Evolutionary conservation across 1,140 invertebrate genomes (phyloP), one percentile per base, ranked within the genome.

Genomic region (Bombyx mandarina): DNA sequence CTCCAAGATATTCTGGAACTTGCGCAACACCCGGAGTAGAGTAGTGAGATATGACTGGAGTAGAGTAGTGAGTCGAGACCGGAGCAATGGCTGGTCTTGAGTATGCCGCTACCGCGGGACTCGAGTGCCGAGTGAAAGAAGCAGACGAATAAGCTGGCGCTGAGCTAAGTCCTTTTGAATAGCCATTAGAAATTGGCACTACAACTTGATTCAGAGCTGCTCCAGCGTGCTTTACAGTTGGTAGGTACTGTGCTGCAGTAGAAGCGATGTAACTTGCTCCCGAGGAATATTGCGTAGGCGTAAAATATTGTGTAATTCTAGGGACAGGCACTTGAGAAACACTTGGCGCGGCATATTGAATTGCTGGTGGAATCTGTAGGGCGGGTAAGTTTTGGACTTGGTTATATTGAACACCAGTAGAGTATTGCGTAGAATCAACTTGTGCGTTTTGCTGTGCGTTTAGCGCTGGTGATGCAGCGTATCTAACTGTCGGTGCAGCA

Each of bases 401-500:
- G 57, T 58, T 61, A 47, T 71, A 70, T 50, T 70, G 62, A 43
- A 63, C 58, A 49, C 58, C 49, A 22, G 57, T 46, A 8, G 67
- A 49, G 46, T 63, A 63, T 42, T 46, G 22, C 3, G 35, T 18
- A n/a, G 52, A 54, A 22, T 45, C 42, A 12, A 43, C 22, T 12
- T 58, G 53, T 44, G 54, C 47, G 26, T 57, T 46, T 66, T 79
- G 77, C 8, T 68, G 64, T 35, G 60, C 60, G 70, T 63, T 79
- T 9, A 84, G 57, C 42, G 71, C 65, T 6, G 71, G 59, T 7
- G 81, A 69, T 42, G 79, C 72, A 35, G 73, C 63, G 52, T 87
- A 87, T 45, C 73, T 62, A 35, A 65, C 64, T 12, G 73, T 61
- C 7, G 82, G 79, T 54, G 80, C 80, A 26, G 81, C 76, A 45